A percentile compares a stretch with the other conserved stretches of the same genome.
These are phyloP conservation scores for Echinometra lucunter DNA, from an alignment of 53 echinoderm and acorn worm genomes.

Conservation along the genomic window DNA sequence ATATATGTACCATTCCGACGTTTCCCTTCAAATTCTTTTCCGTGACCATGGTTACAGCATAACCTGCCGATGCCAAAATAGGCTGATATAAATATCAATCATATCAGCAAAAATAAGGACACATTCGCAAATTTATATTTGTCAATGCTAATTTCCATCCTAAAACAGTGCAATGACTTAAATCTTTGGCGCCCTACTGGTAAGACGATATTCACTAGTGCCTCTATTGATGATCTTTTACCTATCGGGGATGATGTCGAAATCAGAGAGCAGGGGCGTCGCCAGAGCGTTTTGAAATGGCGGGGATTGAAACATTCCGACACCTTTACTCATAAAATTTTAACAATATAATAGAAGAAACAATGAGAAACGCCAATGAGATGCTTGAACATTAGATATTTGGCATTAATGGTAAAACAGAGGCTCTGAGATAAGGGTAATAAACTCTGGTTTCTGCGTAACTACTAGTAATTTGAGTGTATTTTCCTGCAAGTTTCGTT, in stretches of 20 bases:
- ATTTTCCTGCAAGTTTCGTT: too few relatives aligned
- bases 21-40: background rate
- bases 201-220: constrained; percentile 22
- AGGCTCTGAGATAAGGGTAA: too few relatives aligned
- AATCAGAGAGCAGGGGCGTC: background rate
- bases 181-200: background rate
- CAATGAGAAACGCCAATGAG: too few relatives aligned
- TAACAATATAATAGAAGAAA: background rate
- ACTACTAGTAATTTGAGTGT: too few relatives aligned
- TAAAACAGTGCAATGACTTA: constrained; percentile 13
- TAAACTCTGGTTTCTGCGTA: too few relatives aligned
- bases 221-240: constrained; percentile 2
- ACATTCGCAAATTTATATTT: background rate
- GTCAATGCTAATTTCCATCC: background rate
- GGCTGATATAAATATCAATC: background rate
- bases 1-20: background rate
- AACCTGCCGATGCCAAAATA: background rate
- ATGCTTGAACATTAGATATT: too few relatives aligned
- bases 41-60: background rate
- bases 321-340: background rate
- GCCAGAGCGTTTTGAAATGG: background rate
- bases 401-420: background rate
- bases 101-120: background rate
- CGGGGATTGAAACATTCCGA: background rate
- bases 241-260: background rate